These are phyloP conservation scores for Sebastes ruberrimus DNA, from an alignment of 2,797 vertebrate species.

Conservation along the genomic window DNA sequence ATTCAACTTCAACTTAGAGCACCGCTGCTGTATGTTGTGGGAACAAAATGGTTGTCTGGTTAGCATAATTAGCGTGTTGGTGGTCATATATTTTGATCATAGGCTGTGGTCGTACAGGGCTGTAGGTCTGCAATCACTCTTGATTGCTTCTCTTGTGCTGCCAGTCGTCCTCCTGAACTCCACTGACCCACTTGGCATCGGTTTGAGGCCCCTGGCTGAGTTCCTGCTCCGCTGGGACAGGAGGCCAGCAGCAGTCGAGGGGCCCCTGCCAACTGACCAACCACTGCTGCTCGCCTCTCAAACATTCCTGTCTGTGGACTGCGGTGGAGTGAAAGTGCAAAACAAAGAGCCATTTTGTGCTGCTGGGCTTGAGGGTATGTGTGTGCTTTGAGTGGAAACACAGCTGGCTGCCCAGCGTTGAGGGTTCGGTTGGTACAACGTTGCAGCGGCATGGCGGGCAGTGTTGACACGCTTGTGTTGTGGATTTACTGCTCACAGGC, in stretches of 20 bases:
- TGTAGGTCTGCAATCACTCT: conserved; percentile 10
- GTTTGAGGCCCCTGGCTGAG: conserved; percentile 56
- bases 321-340: conserved; percentile 50
- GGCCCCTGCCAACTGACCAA: conserved; percentile 65
- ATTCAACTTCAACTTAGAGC: neutral
- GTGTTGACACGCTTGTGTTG: neutral
- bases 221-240: conserved; percentile 60
- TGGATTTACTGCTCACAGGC: neutral
- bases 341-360: conserved; percentile 80
- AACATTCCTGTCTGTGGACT: conserved; percentile 70
- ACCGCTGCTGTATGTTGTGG: neutral
- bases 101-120: neutral
- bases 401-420: conserved; percentile 49
- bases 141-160: conserved; percentile 21
- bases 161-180: conserved; percentile 54
- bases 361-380: conserved; percentile 19
- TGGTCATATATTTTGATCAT: neutral
- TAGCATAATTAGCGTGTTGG: neutral
- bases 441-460: neutral
- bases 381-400: conserved; percentile 54
- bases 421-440: conserved; percentile 12
- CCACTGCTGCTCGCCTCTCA: conserved; percentile 55
- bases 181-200: conserved; percentile 77
- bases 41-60: neutral
- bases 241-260: conserved; percentile 54